A percentile compares a stretch with the other conserved stretches of the same genome.
Conservation (phyloP, 2,797 vertebrate species). For the Acanthurus tractus region DNA sequence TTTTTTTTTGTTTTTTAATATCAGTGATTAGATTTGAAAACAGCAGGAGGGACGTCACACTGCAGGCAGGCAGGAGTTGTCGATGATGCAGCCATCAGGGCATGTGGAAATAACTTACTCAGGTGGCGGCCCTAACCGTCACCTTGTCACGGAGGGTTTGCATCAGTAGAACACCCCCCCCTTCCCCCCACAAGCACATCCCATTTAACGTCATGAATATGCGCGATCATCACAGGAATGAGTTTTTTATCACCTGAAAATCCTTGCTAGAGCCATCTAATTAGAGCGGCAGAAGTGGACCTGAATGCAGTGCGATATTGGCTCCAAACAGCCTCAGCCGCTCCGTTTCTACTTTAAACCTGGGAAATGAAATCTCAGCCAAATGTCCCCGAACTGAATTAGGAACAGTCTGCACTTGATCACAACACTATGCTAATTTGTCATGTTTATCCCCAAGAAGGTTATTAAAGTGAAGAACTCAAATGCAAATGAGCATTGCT, state of each 20-base stretch:
- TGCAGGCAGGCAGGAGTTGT: slow-evolving; percentile 49
- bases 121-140: slow-evolving; percentile 33
- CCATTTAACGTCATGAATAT: slow-evolving; percentile 45
- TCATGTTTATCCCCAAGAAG: slow-evolving; percentile 48
- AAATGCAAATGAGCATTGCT: slow-evolving; percentile 8
- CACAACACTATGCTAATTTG: slow-evolving; percentile 57
- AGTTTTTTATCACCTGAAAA: slow-evolving; percentile 15
- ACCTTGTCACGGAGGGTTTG: slow-evolving; percentile 56
- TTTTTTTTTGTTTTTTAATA: slow-evolving; percentile 66
- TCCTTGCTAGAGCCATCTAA: neutral
- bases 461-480: slow-evolving; percentile 55
- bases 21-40: slow-evolving; percentile 68
- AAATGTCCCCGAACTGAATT: slow-evolving; percentile 43
- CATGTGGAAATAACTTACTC: slow-evolving; percentile 55
- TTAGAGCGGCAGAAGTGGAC: neutral
- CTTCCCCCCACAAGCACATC: neutral
- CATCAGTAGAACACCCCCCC: slow-evolving; percentile 22
- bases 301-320: slow-evolving; percentile 6
- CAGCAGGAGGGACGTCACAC: slow-evolving; percentile 45
- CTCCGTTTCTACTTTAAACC: slow-evolving; percentile 24
- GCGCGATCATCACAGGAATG: slow-evolving; percentile 28
- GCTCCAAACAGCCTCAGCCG: slow-evolving; percentile 1
- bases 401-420: slow-evolving; percentile 47
- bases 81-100: slow-evolving; percentile 59
- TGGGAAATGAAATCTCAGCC: slow-evolving; percentile 32